phyloP scores from a whole-genome alignment of 2,113 vertebrate species.

The Leuciscus idus region DNA sequence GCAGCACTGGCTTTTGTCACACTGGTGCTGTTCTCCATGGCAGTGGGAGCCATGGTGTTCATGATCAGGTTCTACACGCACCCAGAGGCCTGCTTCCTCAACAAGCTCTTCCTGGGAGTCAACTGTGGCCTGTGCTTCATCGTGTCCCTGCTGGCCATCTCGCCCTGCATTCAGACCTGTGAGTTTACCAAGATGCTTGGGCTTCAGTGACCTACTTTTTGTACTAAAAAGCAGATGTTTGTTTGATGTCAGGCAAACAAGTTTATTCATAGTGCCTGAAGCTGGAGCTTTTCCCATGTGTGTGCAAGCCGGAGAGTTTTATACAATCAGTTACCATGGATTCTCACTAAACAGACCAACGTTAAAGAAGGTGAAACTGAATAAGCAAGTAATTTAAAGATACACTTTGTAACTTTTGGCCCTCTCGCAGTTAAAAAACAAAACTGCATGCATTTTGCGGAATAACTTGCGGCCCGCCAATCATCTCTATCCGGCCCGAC shows the following conservation, averaged over 20 bases:
- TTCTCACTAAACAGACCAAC: constrained; percentile 1
- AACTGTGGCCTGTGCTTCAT: constrained; percentile 89
- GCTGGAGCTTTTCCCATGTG: constrained; percentile 1
- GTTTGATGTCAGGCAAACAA: constrained; percentile 6
- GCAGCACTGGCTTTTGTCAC: constrained; percentile 87
- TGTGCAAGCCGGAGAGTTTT: not conserved
- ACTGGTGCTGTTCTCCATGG: constrained; percentile 84
- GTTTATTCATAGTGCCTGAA: constrained; percentile 5
- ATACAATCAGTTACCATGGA: not conserved
- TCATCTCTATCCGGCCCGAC: too few species aligned
- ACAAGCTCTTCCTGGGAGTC: constrained; percentile 91
- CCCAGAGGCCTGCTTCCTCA: constrained; percentile 82
- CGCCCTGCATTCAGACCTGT: constrained; percentile 90
- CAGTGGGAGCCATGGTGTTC: constrained; percentile 84
- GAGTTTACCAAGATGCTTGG: constrained; percentile 64
- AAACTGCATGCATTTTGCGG: too few species aligned
- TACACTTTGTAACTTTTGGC: too few species aligned
- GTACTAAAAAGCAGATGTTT: constrained; percentile 26
- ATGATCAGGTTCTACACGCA: constrained; percentile 89
- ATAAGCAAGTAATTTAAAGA: not conserved
- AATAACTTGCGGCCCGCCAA: too few species aligned
- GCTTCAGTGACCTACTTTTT: constrained; percentile 15
- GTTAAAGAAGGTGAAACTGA: not conserved
- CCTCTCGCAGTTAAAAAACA: too few species aligned
- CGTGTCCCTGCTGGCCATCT: constrained; percentile 89